phyloP scores from a whole-genome alignment of 23 tunicate genomes.

The Ascidia mentula region DNA sequence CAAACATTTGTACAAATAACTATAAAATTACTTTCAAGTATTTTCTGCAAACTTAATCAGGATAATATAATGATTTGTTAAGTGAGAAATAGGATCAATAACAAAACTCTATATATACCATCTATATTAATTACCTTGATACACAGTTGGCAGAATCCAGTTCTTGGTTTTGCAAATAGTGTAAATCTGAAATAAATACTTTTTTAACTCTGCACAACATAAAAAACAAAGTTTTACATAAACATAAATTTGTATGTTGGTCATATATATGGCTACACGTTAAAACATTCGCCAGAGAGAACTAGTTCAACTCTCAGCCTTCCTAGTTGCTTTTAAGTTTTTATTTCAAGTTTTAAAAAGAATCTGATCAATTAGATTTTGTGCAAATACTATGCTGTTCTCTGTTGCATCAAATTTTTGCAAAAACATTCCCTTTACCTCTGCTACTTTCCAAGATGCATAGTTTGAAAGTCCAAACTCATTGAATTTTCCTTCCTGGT shows the following conservation, averaged over 20 bases:
- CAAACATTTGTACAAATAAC: neutral
- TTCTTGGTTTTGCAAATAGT: conserved; percentile 73
- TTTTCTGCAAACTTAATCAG: neutral
- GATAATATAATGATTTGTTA: neutral
- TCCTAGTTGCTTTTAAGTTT: no score
- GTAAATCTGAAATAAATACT: conserved; percentile 8
- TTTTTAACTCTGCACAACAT: neutral
- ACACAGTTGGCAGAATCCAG: conserved; percentile 83
- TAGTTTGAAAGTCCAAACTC: conserved; percentile 89
- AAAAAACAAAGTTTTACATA: neutral
- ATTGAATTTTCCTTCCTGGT: conserved; percentile 82
- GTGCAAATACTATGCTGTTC: no score
- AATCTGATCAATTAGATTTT: no score
- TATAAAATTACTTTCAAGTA: no score
- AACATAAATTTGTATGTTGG: no score
- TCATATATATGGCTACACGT: no score
- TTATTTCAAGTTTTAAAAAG: no score
- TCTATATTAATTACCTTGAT: conserved; percentile 58
- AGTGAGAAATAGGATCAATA: neutral
- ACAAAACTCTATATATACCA: no score
- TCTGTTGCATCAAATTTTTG: neutral
- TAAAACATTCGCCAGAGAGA: no score
- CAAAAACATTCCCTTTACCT: conserved; percentile 2
- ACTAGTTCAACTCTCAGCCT: no score
- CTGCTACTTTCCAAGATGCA: conserved; percentile 92